Conservation (phyloP, 2,113 vertebrate species). For the Cyanistes caeruleus region DNA sequence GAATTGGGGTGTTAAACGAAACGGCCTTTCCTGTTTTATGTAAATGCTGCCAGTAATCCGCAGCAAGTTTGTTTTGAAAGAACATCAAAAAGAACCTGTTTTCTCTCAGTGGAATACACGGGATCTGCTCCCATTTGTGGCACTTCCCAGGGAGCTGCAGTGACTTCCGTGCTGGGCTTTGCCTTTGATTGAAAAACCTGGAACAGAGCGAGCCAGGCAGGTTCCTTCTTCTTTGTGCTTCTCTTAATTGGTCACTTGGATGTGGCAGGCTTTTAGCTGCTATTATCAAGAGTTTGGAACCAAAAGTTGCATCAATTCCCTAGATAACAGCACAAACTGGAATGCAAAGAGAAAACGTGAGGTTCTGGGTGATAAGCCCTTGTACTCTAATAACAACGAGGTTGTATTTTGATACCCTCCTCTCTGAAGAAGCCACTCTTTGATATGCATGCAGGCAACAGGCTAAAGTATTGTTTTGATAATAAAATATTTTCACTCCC, state of each 20-base stretch:
- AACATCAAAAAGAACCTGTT: background rate
- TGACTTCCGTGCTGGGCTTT: background rate
- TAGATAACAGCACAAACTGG: background rate
- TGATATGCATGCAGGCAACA: accelerated
- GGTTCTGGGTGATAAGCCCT: background rate
- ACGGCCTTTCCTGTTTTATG: background rate
- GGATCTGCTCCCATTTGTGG: background rate
- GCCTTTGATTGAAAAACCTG: background rate
- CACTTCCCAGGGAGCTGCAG: background rate
- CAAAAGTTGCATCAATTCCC: background rate
- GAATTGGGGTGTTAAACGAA: background rate
- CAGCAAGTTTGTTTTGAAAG: background rate
- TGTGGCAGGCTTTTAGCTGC: background rate
- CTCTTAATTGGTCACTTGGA: background rate
- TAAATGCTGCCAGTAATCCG: background rate
- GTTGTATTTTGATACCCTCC: background rate
- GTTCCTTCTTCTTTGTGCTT: background rate
- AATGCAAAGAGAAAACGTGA: background rate
- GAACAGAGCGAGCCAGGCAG: background rate
- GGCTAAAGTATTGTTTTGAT: background rate
- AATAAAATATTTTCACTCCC: background rate
- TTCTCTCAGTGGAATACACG: background rate
- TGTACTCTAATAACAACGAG: background rate
- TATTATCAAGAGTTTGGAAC: background rate
- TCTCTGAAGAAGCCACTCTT: background rate